Evolutionary conservation across 1,140 invertebrate genomes (phyloP).

Genomic region (Hypothenemus hampei): DNA sequence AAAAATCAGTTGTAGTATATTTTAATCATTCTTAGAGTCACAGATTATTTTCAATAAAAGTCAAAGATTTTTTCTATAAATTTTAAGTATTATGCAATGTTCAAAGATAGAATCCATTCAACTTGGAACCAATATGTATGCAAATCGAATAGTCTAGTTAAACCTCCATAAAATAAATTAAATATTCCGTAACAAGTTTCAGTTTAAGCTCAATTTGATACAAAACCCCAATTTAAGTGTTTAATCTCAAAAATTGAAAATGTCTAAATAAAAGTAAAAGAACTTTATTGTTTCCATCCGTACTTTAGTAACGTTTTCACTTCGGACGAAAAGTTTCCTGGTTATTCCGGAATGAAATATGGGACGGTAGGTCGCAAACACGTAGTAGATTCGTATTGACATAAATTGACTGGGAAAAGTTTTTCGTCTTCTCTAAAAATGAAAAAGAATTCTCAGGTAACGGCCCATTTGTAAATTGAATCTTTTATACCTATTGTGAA

Average conservation of each 20-base stretch:
- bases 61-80: not conserved
- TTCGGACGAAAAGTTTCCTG: slow-evolving; percentile 6
- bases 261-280: not conserved
- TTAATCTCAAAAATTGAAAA: no score
- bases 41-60: slow-evolving; percentile 2
- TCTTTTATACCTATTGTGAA: no score
- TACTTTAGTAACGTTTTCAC: slow-evolving; percentile 3
- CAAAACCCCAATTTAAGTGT: no score
- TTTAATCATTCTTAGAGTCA: no score
- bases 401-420: slow-evolving; percentile 19
- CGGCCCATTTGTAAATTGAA: not conserved
- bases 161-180: no score
- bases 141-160: no score
- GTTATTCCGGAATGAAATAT: slow-evolving; percentile 15
- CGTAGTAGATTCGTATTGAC: slow-evolving; percentile 16
- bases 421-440: slow-evolving; percentile 3
- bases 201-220: no score
- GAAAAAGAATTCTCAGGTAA: not conserved
- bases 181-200: no score
- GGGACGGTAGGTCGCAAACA: not conserved
- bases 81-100: no score
- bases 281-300: slow-evolving; percentile 11
- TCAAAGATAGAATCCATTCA: no score
- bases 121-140: no score
- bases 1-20: no score